A percentile compares a stretch with the other conserved stretches of the same genome.
Evolutionary conservation across 2,113 vertebrate species (phyloP).

Genomic region (Salvelinus fontinalis): DNA sequence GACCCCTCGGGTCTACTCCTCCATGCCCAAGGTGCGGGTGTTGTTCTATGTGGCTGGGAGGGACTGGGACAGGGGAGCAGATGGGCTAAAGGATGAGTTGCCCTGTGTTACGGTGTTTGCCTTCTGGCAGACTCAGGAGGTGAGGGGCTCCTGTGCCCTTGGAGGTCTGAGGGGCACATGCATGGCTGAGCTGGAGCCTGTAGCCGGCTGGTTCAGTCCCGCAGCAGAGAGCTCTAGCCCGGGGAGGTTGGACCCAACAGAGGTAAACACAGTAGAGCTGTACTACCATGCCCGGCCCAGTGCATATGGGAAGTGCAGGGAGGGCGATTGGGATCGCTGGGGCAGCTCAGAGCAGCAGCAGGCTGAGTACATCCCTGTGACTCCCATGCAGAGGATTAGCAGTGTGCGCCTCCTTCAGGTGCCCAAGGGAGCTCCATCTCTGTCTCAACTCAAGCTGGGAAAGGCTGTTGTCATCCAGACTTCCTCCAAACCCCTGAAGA

Average conservation of each 20-base stretch:
- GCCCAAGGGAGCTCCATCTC: constrained; percentile 67
- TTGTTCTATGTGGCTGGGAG: constrained; percentile 86
- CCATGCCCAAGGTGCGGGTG: constrained; percentile 82
- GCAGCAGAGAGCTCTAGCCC: constrained; percentile 75
- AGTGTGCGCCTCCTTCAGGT: constrained; percentile 86
- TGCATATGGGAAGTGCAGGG: constrained; percentile 70
- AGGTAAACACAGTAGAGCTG: constrained; percentile 85
- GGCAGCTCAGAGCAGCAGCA: constrained; percentile 60
- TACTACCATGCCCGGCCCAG: constrained; percentile 83
- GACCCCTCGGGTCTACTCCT: constrained; percentile 77
- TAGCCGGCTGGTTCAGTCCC: constrained; percentile 78
- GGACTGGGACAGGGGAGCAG: constrained; percentile 77
- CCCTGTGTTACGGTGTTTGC: constrained; percentile 86
- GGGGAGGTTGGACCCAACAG: constrained; percentile 69
- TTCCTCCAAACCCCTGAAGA: constrained; percentile 76
- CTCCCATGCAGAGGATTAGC: constrained; percentile 87
- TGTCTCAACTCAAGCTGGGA: constrained; percentile 83
- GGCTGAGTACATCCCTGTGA: constrained; percentile 73
- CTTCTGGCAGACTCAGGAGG: constrained; percentile 87
- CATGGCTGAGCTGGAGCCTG: constrained; percentile 80
- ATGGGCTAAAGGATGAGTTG: constrained; percentile 67
- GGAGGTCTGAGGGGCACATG: constrained; percentile 80
- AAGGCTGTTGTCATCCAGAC: constrained; percentile 81
- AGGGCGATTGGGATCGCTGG: constrained; percentile 50
- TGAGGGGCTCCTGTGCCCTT: constrained; percentile 80